Base-by-base conservation (phyloP, 2,888 invertebrate genomes). In the Dicyrtoma fusca region DNA sequence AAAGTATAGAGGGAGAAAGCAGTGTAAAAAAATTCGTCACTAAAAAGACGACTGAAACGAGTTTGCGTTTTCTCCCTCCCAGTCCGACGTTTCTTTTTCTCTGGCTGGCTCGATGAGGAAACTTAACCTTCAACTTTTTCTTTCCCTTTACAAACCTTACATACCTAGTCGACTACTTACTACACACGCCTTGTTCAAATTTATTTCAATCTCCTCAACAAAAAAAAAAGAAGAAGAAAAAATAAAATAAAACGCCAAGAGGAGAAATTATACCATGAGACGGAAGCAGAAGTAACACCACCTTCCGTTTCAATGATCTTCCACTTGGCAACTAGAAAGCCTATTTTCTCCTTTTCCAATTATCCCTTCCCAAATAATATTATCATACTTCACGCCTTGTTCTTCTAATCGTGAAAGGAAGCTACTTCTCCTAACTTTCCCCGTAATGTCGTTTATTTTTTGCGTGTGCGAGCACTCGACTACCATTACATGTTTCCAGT, bases 261-360 rank as follows among this genome's bases (percentile, higher is more conserved):
- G 1, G n/a, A 64, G n/a, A n/a, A n/a, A n/a, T n/a, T n/a, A n/a
- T n/a, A n/a, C n/a, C 8, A 44, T 19, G 42, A 55, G 55, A 55
- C 42, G 5, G 19, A 47, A 47, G 23, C 21, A 6, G 25, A 47
- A 11, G 61, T 42, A 25, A 10, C 62, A 8, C 47, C 2, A 45
- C 44, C 47, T 25, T 47, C 23, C 23, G 19, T 49, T 47, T 47
- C 49, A 61, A 61, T 61, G 17, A 61, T 61, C 61, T 42, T 44
- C 17, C 42, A 61, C 44, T 61, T 61, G 61, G 61, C 44, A 17
- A 61, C 61, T 61, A 61, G n/a, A n/a, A 61, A 61, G 21, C 42
- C 44, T 21, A 61, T 61, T 61, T 34, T 59, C 34, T 14, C 25
- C 17, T 59, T 44, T 21, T 42, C 42, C 61, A 61, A 61, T 42